Percentiles rank a stretch among this genome's conserved stretches.
Evolutionary conservation across 2,113 vertebrate genomes (phyloP).

Genomic region (Pseudolaguvia tuberculata): DNA sequence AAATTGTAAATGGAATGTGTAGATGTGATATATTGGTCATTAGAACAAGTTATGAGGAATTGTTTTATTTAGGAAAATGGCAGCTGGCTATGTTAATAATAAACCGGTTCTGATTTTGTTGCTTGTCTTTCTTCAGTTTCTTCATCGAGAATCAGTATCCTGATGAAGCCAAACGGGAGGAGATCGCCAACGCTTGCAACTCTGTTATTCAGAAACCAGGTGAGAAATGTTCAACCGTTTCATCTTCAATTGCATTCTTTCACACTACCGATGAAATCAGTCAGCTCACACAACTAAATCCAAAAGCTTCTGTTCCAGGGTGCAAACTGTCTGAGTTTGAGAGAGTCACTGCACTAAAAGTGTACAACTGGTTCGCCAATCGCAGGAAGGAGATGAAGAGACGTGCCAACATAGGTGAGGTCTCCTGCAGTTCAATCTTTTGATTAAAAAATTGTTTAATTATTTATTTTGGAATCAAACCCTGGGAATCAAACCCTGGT

Average conservation of each 20-base stretch:
- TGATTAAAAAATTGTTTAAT: neutral
- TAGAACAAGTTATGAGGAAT: too few relatives aligned
- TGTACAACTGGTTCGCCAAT: constrained; percentile 81
- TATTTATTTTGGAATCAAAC: neutral
- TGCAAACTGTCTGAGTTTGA: constrained; percentile 78
- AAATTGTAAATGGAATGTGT: too few relatives aligned
- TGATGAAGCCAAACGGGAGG: constrained; percentile 74
- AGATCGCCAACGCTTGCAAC: constrained; percentile 77
- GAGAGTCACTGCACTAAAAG: constrained; percentile 75
- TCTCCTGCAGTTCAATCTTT: neutral
- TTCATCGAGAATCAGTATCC: constrained; percentile 80
- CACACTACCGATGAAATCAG: neutral
- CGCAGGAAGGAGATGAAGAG: constrained; percentile 81
- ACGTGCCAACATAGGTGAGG: constrained; percentile 75
- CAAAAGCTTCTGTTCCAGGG: constrained; percentile 54
- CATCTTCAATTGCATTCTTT: neutral
- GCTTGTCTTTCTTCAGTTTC: constrained; percentile 61
- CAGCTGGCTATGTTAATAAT: neutral
- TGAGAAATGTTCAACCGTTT: constrained; percentile 34
- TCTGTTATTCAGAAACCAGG: constrained; percentile 79
- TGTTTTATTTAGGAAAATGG: too few relatives aligned
- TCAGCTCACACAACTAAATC: neutral
- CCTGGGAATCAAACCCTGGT: too few relatives aligned
- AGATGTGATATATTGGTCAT: too few relatives aligned
- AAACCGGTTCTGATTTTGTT: constrained; percentile 2